Evolutionary conservation across 2,797 vertebrate species (phyloP).

Genomic region (Acrocephalus scirpaceus): DNA sequence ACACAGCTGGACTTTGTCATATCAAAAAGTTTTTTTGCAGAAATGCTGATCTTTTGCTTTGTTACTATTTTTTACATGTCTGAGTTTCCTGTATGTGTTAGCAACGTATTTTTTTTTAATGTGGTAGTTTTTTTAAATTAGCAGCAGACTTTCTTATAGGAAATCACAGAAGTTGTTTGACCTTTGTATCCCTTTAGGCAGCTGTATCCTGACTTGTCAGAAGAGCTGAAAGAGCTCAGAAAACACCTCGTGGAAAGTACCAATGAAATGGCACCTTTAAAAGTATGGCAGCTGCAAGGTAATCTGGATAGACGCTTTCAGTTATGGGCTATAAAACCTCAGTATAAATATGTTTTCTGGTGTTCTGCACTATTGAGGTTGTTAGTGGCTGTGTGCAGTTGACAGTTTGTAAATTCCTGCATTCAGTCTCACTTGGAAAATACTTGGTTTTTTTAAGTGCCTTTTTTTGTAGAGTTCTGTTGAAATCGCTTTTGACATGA

Average conservation of each 20-base stretch:
- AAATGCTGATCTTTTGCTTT: not conserved
- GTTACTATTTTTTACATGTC: not conserved
- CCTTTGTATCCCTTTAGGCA: constrained; percentile 67
- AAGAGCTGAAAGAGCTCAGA: constrained; percentile 92
- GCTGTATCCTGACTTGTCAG: constrained; percentile 88
- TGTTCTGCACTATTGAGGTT: rapidly evolving
- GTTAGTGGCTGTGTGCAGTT: not conserved
- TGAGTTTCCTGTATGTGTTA: not conserved
- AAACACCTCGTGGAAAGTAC: constrained; percentile 97
- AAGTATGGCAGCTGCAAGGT: constrained; percentile 99
- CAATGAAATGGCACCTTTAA: constrained; percentile 97
- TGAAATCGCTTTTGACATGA: not conserved
- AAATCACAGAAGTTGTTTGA: not conserved
- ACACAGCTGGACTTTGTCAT: not conserved
- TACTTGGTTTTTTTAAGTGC: not conserved
- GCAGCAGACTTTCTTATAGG: not conserved
- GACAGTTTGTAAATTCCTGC: not conserved
- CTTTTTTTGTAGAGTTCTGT: not conserved
- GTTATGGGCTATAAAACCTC: not conserved
- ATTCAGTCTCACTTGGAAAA: not conserved
- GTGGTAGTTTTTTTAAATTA: not conserved
- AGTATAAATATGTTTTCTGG: not conserved
- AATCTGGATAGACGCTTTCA: not conserved
- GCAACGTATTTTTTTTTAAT: not conserved
- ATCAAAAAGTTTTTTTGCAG: not conserved